Conservation (phyloP, 2,888 invertebrate genomes). For the Leptinotarsa haldemani region DNA sequence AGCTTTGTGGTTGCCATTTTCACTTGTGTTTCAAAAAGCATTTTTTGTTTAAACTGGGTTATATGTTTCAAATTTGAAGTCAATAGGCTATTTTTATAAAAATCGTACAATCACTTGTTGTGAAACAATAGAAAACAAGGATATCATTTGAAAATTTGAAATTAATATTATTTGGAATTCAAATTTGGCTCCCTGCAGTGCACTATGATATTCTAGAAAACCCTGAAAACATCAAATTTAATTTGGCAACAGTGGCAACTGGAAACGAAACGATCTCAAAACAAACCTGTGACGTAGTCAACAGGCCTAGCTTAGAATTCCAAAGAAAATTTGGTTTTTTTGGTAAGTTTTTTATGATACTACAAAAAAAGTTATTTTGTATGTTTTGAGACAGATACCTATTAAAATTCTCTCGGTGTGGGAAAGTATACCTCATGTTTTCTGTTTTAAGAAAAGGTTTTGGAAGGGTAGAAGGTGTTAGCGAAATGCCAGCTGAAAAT, state of each 20-base stretch:
- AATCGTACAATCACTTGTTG: no score
- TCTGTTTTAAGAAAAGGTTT: conserved; percentile 12
- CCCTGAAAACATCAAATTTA: background rate
- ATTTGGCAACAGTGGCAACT: background rate
- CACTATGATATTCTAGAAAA: no score
- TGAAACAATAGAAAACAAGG: no score
- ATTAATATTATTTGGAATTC: no score
- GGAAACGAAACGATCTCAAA: background rate
- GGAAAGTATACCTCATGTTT: conserved; percentile 13
- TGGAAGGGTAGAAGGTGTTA: background rate
- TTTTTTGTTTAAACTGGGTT: no score
- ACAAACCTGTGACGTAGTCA: conserved; percentile 20
- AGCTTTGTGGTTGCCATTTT: no score
- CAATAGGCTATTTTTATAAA: no score
- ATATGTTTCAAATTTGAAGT: no score
- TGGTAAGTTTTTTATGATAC: conserved; percentile 33
- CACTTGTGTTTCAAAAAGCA: no score
- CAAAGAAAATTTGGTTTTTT: conserved; percentile 19
- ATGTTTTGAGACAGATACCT: background rate
- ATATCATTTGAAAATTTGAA: no score
- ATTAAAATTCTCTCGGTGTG: background rate
- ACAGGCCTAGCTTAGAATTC: conserved; percentile 12
- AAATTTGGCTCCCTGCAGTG: no score
- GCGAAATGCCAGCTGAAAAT: conserved; percentile 50
- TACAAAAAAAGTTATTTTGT: conserved; percentile 14